Evolutionary conservation across 2,797 vertebrate genomes (phyloP).

Genomic region (Hylomyscus alleni): DNA sequence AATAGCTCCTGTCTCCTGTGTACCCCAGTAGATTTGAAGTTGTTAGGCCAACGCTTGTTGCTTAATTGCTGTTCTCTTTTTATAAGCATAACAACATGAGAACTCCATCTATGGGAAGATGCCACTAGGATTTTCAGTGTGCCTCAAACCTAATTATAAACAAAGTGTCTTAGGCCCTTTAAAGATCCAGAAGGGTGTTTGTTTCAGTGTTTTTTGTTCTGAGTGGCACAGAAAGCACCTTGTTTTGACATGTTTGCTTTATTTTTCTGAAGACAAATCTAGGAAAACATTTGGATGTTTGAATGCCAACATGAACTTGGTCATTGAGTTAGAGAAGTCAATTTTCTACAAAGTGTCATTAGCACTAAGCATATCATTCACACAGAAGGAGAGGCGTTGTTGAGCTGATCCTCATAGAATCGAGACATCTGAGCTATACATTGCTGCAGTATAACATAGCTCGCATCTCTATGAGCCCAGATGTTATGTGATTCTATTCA

Average conservation of each 20-base stretch:
- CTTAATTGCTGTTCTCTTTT: background rate
- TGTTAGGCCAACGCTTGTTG: background rate
- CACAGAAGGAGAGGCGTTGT: conserved; percentile 64
- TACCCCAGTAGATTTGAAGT: background rate
- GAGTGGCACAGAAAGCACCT: background rate
- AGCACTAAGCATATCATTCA: background rate
- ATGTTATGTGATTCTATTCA: conserved; percentile 66
- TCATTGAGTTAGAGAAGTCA: conserved; percentile 44
- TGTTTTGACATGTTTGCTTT: conserved; percentile 2
- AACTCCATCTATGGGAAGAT: background rate
- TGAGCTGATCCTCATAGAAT: conserved; percentile 13
- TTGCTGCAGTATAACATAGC: conserved; percentile 32
- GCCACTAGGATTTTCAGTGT: background rate
- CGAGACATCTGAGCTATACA: conserved; percentile 69
- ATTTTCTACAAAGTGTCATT: conserved; percentile 55
- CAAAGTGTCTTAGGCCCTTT: background rate
- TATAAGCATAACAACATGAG: background rate
- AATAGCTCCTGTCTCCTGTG: background rate
- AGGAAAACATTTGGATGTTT: conserved; percentile 19
- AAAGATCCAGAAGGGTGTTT: background rate
- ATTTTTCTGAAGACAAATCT: conserved; percentile 33
- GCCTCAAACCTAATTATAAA: conserved; percentile 19
- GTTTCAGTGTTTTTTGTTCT: background rate
- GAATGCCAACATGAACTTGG: conserved; percentile 24
- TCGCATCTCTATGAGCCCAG: conserved; percentile 62